phyloP scores from a whole-genome alignment of 2,888 invertebrate genomes.

The Melieria picta region DNA sequence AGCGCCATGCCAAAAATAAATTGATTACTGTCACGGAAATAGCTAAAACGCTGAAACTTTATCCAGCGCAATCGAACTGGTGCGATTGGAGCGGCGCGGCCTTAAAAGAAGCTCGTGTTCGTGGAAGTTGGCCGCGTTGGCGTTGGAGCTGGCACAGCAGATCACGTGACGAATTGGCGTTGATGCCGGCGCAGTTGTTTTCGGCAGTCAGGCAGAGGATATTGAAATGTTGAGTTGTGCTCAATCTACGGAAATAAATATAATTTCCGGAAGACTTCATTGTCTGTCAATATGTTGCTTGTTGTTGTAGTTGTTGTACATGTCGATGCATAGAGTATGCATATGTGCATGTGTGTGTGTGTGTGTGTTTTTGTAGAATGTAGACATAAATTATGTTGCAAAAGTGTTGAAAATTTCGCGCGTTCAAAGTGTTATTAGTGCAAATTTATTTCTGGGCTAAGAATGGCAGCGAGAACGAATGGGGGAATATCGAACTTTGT shows the following conservation, averaged over 20 bases:
- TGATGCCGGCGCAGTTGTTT: slow-evolving; percentile 15
- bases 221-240: slow-evolving; percentile 36
- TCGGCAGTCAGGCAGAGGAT: slow-evolving; percentile 28
- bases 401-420: too few relatives aligned
- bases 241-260: slow-evolving; percentile 48
- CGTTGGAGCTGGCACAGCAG: slow-evolving; percentile 1
- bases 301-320: neutral
- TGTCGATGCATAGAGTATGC: neutral
- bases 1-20: slow-evolving; percentile 62
- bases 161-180: slow-evolving; percentile 30
- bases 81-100: neutral
- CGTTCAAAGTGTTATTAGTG: too few relatives aligned
- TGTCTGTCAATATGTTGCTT: slow-evolving; percentile 3
- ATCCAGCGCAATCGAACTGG: slow-evolving; percentile 26
- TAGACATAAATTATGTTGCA: too few relatives aligned
- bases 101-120: slow-evolving; percentile 2
- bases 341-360: neutral
- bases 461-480: too few relatives aligned
- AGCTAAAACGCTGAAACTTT: slow-evolving; percentile 34
- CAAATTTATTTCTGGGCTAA: too few relatives aligned
- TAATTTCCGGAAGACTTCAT: slow-evolving; percentile 46
- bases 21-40: slow-evolving; percentile 66
- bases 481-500: too few relatives aligned
- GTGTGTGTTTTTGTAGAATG: too few relatives aligned
- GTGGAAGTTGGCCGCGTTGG: slow-evolving; percentile 2